phyloP scores from a whole-genome alignment of 2,888 invertebrate genomes.

The Drosophila setosimentum region DNA sequence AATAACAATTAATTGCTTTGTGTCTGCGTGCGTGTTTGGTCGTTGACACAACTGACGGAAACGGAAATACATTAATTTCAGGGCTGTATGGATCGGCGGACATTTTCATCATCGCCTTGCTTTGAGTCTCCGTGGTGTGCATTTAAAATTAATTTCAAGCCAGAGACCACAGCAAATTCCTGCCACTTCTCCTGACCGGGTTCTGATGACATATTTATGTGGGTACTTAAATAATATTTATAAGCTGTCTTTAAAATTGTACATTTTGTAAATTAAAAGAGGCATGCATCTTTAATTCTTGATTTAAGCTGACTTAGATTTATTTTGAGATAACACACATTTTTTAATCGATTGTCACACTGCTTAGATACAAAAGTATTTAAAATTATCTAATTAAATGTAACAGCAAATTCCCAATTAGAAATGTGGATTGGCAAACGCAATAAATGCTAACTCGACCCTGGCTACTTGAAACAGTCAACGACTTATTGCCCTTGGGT shows the following conservation, averaged over 20 bases:
- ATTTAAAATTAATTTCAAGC: slow-evolving; percentile 13
- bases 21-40: slow-evolving; percentile 22
- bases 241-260: neutral
- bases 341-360: neutral
- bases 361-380: neutral
- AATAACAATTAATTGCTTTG: slow-evolving; percentile 73
- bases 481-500: neutral
- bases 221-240: neutral
- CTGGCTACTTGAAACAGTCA: neutral
- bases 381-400: neutral
- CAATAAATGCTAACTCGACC: neutral
- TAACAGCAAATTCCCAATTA: neutral
- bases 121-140: neutral
- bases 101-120: slow-evolving; percentile 39
- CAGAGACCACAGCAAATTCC: neutral
- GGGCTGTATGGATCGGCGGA: slow-evolving; percentile 61
- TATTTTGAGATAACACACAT: neutral
- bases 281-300: neutral
- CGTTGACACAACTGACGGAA: slow-evolving; percentile 53
- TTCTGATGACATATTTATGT: slow-evolving; percentile 1
- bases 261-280: neutral
- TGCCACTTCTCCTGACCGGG: neutral
- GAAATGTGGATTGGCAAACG: neutral
- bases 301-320: neutral
- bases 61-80: slow-evolving; percentile 71